Evolutionary conservation across 2,888 invertebrate genomes (phyloP).

Genomic region (Drosophila formosana): DNA sequence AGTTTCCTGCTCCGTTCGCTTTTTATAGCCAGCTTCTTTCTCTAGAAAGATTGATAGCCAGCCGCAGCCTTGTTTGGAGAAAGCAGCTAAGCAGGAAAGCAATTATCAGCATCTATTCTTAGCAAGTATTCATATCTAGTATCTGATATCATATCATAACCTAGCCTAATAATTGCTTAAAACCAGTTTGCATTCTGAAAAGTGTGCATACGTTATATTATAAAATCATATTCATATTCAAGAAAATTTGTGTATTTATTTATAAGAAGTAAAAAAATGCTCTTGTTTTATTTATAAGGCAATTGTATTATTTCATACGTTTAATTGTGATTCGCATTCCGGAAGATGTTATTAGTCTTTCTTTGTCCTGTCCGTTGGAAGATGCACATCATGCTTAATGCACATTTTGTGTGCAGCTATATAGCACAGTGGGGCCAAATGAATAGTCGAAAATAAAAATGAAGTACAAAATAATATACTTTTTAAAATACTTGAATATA

Average conservation of each 20-base stretch:
- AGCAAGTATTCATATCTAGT: not conserved
- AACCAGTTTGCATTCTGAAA: not conserved
- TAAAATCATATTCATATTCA: not conserved
- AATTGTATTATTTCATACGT: constrained; percentile 15
- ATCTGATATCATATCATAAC: not conserved
- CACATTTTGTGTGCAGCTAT: constrained; percentile 15
- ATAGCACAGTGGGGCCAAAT: constrained; percentile 7
- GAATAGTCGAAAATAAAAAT: too few relatives aligned
- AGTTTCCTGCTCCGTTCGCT: not conserved
- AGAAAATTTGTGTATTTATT: constrained; percentile 3
- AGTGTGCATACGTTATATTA: constrained; percentile 1
- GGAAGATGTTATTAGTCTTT: constrained; percentile 5
- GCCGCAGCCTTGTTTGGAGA: not conserved
- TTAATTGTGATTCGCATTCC: constrained; percentile 15
- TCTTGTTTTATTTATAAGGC: constrained; percentile 18
- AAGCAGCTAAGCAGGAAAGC: not conserved
- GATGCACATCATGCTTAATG: constrained; percentile 16
- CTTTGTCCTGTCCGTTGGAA: constrained; percentile 14
- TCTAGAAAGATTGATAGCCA: not conserved
- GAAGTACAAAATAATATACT: not conserved
- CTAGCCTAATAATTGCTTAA: not conserved
- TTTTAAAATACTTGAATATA: not conserved
- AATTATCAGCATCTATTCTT: not conserved
- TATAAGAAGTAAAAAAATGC: constrained; percentile 13
- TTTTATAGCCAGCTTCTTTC: not conserved